Conservation (phyloP, 2,797 vertebrate species). For the Microchirus variegatus region DNA sequence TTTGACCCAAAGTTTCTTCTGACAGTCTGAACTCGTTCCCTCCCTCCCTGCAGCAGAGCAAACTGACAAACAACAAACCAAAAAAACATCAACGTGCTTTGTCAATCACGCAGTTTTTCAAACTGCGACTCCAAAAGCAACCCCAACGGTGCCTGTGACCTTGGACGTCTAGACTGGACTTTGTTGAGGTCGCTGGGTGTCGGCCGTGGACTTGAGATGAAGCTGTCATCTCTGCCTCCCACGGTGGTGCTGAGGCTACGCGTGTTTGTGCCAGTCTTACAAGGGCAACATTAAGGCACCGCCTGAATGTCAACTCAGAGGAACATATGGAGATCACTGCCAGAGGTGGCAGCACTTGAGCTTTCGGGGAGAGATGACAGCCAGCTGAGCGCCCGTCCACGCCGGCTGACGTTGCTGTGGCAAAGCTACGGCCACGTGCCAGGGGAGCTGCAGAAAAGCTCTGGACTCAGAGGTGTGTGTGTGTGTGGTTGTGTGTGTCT, state of each 20-base stretch:
- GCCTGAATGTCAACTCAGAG: slow-evolving; percentile 55
- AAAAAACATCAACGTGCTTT: slow-evolving; percentile 22
- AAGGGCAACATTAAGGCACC: slow-evolving; percentile 57
- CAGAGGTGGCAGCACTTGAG: slow-evolving; percentile 56
- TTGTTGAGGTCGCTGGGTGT: slow-evolving; percentile 40
- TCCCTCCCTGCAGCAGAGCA: no score
- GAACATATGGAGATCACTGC: slow-evolving; percentile 58
- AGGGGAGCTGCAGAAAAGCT: slow-evolving; percentile 50
- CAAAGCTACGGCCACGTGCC: slow-evolving; percentile 59
- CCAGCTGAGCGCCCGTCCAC: slow-evolving; percentile 54
- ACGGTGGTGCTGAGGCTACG: slow-evolving; percentile 58
- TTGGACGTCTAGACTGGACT: slow-evolving; percentile 44
- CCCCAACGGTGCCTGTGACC: slow-evolving; percentile 34
- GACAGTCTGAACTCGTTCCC: no score
- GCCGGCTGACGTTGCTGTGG: slow-evolving; percentile 64
- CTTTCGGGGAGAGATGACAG: slow-evolving; percentile 57
- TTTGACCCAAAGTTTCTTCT: no score
- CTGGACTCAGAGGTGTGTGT: slow-evolving; percentile 34
- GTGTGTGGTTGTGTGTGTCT: slow-evolving; percentile 24
- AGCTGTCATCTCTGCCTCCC: slow-evolving; percentile 71
- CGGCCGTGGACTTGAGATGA: slow-evolving; percentile 57
- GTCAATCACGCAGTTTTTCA: slow-evolving; percentile 29
- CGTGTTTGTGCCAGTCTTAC: slow-evolving; percentile 66
- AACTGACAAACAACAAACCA: slow-evolving; percentile 10
- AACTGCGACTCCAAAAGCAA: slow-evolving; percentile 37